Base-by-base conservation (phyloP, 2,113 vertebrate species). In the Polypterus senegalus region DNA sequence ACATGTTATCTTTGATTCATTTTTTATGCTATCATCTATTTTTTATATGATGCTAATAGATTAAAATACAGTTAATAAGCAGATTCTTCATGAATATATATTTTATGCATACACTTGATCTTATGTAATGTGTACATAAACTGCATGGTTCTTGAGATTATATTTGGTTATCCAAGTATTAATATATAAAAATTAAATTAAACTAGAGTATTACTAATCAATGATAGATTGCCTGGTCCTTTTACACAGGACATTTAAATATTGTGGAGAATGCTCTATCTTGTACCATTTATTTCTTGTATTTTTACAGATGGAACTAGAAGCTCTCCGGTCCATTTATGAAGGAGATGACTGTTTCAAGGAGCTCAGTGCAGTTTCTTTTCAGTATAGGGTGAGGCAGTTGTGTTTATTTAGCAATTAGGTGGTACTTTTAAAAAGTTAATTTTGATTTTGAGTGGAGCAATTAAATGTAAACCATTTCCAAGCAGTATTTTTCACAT, bases 261-360 rank as follows among this genome's bases (percentile, higher is more conserved):
- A 8, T 52, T 3, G 4, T 52, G 10, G 7, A 52, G 10, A 8
- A 10, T 52, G 7, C 9, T 51, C 2, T 44, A 3, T 53, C 45
- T 44, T 49, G 9, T 48, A 53, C 54, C 46, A 47, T 6, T 55
- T 8, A 48, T n/a, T n/a, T 48, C 4, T 60, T 7, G 47, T 52
- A 7, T 52, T 3, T 48, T 74, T 69, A 57, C 77, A 97, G 96
- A 97, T 97, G 96, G 96, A 98, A 74, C 74, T 97, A 74, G 96
- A 98, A 65, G 96, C 92, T 57, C 84, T 98, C 59, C 92, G 88
- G 47, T 98, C 94, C 3, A 97, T 98, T 74, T 98, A 98, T 55
- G 96, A 97, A 77, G 96, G 93, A 47, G 96, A 98, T 5, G 79
- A 88, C 1, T 89, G 92, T 72, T 98, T 97, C 78, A 97, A 90